Conservation (phyloP, 2,797 vertebrate species). For the Sebastes diploproa region DNA sequence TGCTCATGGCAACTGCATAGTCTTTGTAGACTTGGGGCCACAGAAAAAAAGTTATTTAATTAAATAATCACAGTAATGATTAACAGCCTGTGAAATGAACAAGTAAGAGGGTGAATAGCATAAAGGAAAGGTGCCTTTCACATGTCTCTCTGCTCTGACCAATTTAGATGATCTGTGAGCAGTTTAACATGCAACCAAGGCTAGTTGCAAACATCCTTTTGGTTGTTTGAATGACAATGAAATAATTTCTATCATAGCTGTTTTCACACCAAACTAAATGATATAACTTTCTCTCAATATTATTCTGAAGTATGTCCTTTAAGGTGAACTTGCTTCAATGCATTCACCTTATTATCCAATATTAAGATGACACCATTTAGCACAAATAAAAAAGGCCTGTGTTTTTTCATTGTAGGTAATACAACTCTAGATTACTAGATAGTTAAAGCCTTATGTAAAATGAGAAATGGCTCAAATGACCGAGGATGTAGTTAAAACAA, state of each 20-base stretch:
- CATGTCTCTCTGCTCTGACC: slow-evolving; percentile 36
- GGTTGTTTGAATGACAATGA: neutral
- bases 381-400: neutral
- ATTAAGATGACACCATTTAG: neutral
- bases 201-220: neutral
- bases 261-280: neutral
- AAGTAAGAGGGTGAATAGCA: slow-evolving; percentile 51
- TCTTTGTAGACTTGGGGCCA: slow-evolving; percentile 26
- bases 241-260: neutral
- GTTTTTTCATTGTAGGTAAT: neutral
- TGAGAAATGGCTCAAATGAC: neutral
- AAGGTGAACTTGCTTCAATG: neutral
- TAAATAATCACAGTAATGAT: slow-evolving; percentile 73
- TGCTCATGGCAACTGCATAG: slow-evolving; percentile 50
- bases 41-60: slow-evolving; percentile 61
- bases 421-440: neutral
- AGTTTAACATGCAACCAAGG: slow-evolving; percentile 19
- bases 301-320: neutral
- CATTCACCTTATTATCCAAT: neutral
- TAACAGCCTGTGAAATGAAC: slow-evolving; percentile 78
- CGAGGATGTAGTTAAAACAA: slow-evolving; percentile 6
- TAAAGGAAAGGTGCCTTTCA: slow-evolving; percentile 68
- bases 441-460: neutral
- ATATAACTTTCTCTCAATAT: neutral
- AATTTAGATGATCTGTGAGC: slow-evolving; percentile 43